phyloP scores from a whole-genome alignment of 2,113 vertebrate genomes.

The Phrynosoma platyrhinos region DNA sequence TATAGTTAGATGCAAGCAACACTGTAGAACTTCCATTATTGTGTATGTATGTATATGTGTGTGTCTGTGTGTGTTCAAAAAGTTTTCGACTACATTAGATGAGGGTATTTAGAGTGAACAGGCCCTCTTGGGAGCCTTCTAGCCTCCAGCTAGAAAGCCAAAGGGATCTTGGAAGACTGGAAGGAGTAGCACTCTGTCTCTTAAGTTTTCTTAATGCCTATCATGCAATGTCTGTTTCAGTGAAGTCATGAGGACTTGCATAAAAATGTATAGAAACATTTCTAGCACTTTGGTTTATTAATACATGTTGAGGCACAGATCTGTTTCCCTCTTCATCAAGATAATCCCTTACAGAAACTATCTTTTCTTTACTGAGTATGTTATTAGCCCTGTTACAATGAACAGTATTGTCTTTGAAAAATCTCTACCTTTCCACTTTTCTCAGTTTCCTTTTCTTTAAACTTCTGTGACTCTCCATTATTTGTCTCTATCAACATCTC shows the following conservation, averaged over 20 bases:
- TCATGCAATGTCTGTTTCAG: not conserved
- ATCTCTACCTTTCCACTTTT: not conserved
- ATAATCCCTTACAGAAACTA: not conserved
- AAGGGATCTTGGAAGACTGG: conserved; percentile 26
- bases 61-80: not conserved
- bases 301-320: not conserved
- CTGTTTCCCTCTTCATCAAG: not conserved
- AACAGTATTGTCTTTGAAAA: not conserved
- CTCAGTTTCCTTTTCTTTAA: no score
- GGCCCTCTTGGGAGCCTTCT: conserved; percentile 17
- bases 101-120: conserved; percentile 1
- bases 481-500: no score
- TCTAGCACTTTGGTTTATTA: not conserved
- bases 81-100: not conserved
- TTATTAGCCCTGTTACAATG: not conserved
- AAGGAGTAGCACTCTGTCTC: not conserved
- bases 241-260: not conserved
- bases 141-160: conserved; percentile 44
- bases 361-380: not conserved
- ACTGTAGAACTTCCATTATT: not conserved
- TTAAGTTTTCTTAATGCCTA: conserved; percentile 30
- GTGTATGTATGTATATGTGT: no score
- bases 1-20: not conserved
- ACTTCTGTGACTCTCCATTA: no score
- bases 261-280: not conserved